Conservation (phyloP, 2,113 vertebrate genomes). For the Dasyornis broadbenti region DNA sequence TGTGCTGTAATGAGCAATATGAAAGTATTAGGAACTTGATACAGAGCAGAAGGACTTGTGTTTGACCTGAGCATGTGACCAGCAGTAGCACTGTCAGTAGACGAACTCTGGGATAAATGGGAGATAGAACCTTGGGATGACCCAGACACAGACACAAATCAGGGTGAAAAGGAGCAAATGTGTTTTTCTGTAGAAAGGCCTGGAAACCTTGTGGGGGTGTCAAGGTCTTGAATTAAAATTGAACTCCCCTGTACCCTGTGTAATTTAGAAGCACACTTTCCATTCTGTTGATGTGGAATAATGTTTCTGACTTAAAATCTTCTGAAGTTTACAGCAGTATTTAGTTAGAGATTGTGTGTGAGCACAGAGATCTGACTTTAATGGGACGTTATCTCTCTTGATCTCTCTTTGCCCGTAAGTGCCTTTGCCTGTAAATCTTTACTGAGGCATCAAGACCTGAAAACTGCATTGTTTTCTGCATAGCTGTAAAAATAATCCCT, state of each 20-base stretch:
- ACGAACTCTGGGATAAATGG: background rate
- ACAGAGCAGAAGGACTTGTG: background rate
- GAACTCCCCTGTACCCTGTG: background rate
- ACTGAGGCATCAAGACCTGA: background rate
- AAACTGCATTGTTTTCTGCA: background rate
- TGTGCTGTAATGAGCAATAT: background rate
- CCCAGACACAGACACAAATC: background rate
- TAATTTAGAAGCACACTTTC: background rate
- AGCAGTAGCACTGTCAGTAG: background rate
- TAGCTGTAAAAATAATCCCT: background rate
- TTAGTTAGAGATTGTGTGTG: background rate
- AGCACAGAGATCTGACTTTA: background rate
- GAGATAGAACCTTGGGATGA: background rate
- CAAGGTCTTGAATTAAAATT: constrained; percentile 1
- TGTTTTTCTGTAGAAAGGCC: background rate
- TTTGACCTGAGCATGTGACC: background rate
- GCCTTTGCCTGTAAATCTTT: background rate
- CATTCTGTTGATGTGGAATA: background rate
- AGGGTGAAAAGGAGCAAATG: background rate
- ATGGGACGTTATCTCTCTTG: background rate
- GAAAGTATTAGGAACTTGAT: background rate
- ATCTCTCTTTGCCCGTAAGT: background rate
- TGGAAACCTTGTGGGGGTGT: background rate
- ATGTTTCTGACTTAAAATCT: background rate
- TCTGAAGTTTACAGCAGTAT: background rate